Conservation (phyloP, 2,797 vertebrate species). For the Oreochromis mossambicus region DNA sequence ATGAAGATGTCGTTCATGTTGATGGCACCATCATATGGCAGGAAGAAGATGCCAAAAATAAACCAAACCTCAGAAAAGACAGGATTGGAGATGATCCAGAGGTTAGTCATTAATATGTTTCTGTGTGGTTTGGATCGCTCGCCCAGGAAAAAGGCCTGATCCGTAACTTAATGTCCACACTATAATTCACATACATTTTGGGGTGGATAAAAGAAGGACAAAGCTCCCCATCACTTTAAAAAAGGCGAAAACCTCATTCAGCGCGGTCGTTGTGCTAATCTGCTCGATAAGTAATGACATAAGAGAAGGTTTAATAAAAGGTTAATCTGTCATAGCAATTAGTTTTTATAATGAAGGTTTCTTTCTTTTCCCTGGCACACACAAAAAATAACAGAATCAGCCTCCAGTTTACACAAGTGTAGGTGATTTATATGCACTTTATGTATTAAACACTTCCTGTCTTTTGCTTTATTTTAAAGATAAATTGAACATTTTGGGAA, state of each 20-base stretch:
- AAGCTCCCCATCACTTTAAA: background rate
- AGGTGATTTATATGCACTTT: rapidly evolving
- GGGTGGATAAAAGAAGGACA: background rate
- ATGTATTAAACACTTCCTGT: background rate
- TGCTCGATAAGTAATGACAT: background rate
- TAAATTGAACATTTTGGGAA: background rate
- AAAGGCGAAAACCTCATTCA: rapidly evolving
- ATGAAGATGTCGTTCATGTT: background rate
- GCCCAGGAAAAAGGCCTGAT: background rate
- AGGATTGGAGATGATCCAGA: background rate
- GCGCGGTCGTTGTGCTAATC: rapidly evolving
- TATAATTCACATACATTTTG: background rate
- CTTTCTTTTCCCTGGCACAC: background rate
- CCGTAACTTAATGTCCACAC: background rate
- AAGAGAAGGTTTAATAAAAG: background rate
- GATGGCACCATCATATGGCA: background rate
- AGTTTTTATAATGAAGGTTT: background rate
- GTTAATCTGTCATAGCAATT: background rate
- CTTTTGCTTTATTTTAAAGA: background rate
- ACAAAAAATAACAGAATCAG: background rate
- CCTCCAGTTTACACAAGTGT: background rate
- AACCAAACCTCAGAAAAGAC: background rate
- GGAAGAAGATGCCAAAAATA: background rate
- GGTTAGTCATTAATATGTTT: background rate
- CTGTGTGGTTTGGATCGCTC: background rate